phyloP scores from a whole-genome alignment of 2,797 vertebrate species.

The Champsocephalus esox region DNA sequence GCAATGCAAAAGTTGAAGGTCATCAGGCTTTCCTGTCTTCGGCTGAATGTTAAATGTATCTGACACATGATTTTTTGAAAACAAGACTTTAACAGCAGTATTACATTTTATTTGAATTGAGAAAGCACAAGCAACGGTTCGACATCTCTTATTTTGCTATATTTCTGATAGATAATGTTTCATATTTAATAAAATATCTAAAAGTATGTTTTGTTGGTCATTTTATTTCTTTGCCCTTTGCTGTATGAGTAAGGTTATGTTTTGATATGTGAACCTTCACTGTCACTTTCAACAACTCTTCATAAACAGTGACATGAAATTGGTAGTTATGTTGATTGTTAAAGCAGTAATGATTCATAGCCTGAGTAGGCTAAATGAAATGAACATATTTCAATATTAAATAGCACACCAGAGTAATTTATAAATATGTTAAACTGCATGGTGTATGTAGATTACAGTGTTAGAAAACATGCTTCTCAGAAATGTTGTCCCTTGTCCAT shows the following conservation, averaged over 20 bases:
- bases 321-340: neutral
- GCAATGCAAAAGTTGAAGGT: neutral
- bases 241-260: neutral
- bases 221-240: neutral
- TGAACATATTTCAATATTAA: slow-evolving; percentile 12
- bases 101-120: slow-evolving; percentile 3
- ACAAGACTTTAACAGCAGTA: neutral
- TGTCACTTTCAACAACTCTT: slow-evolving; percentile 11
- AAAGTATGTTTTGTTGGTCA: slow-evolving; percentile 1
- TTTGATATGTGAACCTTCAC: slow-evolving; percentile 4
- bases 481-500: too few species aligned
- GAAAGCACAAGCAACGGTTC: slow-evolving; percentile 15
- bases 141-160: slow-evolving; percentile 5
- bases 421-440: neutral
- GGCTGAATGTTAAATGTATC: slow-evolving; percentile 36
- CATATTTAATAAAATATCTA: slow-evolving; percentile 54
- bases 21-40: slow-evolving; percentile 7
- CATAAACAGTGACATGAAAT: neutral
- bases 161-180: slow-evolving; percentile 13
- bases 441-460: neutral
- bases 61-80: slow-evolving; percentile 5
- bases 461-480: neutral
- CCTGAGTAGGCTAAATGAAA: slow-evolving; percentile 1
- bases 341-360: neutral
- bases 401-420: neutral